These are phyloP conservation scores for Drosophila falleni DNA, from an alignment of 2,888 invertebrate genomes.

Conservation along the genomic window DNA sequence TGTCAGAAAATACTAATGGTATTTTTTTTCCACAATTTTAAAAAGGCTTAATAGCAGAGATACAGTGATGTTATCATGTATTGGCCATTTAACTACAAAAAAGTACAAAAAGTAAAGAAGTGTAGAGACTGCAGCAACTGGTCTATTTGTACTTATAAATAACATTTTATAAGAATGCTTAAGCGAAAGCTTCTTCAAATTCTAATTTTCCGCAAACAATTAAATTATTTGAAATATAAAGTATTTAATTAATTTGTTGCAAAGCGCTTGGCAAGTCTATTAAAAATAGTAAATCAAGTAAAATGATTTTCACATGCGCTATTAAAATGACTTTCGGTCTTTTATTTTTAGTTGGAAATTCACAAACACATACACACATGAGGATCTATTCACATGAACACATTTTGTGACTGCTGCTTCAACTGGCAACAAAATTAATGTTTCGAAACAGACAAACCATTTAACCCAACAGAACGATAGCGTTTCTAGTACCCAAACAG, in stretches of 20 bases:
- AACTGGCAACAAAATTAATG: constrained; percentile 68
- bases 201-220: background rate
- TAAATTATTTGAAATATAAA: background rate
- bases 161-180: too few relatives aligned
- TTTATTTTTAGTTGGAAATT: constrained; percentile 12
- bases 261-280: background rate
- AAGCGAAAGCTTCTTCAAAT: too few relatives aligned
- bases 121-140: background rate
- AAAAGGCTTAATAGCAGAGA: background rate
- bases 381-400: background rate
- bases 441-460: constrained; percentile 78
- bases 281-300: constrained; percentile 5
- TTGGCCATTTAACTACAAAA: background rate
- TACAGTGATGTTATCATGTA: background rate
- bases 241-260: constrained; percentile 2
- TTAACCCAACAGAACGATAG: constrained; percentile 57
- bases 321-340: constrained; percentile 14
- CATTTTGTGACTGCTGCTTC: constrained; percentile 24
- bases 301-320: constrained; percentile 7
- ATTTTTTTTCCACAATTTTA: background rate
- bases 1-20: background rate
- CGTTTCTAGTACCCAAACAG: constrained; percentile 41
- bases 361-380: background rate
- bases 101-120: background rate
- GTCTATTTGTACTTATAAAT: too few relatives aligned